Evolutionary conservation across 2,888 invertebrate species (phyloP).

Genomic region (Drosophila neutralis): DNA sequence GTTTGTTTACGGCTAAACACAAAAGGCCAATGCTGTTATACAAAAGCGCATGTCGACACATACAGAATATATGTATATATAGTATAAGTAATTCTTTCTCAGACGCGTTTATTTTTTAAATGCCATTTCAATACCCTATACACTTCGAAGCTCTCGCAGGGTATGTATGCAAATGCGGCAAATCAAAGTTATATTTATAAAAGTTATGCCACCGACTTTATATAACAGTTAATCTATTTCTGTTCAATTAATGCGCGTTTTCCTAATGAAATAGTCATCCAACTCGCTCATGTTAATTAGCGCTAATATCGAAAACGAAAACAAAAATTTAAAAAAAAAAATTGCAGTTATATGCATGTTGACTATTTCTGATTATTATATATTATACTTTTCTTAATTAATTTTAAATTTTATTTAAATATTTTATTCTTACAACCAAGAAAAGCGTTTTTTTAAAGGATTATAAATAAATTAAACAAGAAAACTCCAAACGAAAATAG

Average conservation of each 20-base stretch:
- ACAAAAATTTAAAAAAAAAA: not conserved
- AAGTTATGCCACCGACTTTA: not conserved
- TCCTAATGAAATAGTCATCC: not conserved
- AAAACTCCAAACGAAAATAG: fast-evolving
- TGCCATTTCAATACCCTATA: conserved; percentile 43
- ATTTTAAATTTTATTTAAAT: not conserved
- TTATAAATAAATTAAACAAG: not conserved
- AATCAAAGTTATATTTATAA: not conserved
- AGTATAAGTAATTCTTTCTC: conserved; percentile 47
- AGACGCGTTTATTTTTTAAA: conserved; percentile 40
- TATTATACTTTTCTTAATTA: not conserved
- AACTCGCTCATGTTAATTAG: not conserved
- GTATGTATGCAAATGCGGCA: not conserved
- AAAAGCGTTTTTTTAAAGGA: not conserved
- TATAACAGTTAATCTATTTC: not conserved
- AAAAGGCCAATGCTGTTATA: conserved; percentile 54
- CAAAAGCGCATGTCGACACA: conserved; percentile 56
- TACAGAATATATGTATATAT: conserved; percentile 19
- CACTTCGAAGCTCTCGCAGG: not conserved
- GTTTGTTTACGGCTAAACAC: conserved; percentile 52
- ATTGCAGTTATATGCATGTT: not conserved
- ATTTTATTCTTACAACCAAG: too few relatives aligned
- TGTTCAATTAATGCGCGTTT: not conserved
- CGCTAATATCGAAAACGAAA: not conserved
- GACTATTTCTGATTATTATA: not conserved